Percentiles rank a stretch among this genome's conserved stretches.
Conservation (phyloP, 2,888 invertebrate genomes). For the Cheilosia scutellata region DNA sequence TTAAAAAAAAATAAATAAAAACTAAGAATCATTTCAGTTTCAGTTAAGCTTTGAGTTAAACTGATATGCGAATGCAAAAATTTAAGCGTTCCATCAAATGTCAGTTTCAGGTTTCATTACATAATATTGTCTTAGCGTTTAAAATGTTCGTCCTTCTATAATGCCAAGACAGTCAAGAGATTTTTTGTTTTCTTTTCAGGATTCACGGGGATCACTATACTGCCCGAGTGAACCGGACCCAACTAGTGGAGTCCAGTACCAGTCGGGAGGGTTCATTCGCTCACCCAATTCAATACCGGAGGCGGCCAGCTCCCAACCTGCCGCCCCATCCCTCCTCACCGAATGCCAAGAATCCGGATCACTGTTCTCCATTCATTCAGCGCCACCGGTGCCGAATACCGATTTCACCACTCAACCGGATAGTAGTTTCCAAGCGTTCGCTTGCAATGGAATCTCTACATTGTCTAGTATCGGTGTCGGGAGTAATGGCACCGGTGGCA, state of each 20-base stretch:
- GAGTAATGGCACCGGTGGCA: conserved; percentile 60
- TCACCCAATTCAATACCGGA: conserved; percentile 78
- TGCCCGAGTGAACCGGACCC: conserved; percentile 85
- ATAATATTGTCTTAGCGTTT: neutral
- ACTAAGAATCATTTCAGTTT: too few species aligned
- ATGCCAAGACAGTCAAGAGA: neutral
- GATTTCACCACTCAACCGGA: conserved; percentile 80
- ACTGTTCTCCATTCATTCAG: conserved; percentile 88
- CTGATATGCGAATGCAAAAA: too few species aligned
- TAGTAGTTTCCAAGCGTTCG: conserved; percentile 79
- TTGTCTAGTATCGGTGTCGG: conserved; percentile 75
- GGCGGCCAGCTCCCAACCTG: conserved; percentile 79
- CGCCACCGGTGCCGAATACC: conserved; percentile 86
- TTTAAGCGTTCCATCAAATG: too few species aligned
- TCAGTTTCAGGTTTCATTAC: too few species aligned
- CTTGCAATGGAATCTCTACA: conserved; percentile 78
- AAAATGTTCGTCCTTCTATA: neutral
- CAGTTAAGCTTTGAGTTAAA: too few species aligned
- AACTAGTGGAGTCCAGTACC: conserved; percentile 84
- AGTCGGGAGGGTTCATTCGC: conserved; percentile 84
- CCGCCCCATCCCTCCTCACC: conserved; percentile 78
- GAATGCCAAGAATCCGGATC: conserved; percentile 85
- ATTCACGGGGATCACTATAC: conserved; percentile 84
- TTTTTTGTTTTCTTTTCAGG: conserved; percentile 78
- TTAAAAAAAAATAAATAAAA: too few species aligned